phyloP scores from a whole-genome alignment of 2,113 vertebrate genomes.

The Panthera tigris region DNA sequence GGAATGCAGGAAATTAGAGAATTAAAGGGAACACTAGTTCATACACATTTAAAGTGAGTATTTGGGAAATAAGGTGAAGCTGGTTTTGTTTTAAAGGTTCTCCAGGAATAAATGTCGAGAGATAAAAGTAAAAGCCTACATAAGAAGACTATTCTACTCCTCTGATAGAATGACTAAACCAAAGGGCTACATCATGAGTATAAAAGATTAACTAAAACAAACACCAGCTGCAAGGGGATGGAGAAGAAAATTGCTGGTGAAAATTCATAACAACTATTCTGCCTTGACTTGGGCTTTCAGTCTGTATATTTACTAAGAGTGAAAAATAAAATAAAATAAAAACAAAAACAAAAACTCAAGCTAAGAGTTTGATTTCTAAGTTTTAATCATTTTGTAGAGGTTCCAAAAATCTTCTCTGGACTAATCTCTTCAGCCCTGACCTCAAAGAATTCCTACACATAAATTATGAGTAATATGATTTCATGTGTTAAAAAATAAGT shows the following conservation, averaged over 20 bases:
- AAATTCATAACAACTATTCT: not conserved
- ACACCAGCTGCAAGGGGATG: not conserved
- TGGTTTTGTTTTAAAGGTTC: not conserved
- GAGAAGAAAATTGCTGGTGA: not conserved
- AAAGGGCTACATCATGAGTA: not conserved
- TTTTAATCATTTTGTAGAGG: not conserved
- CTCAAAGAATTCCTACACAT: not conserved
- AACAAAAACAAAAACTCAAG: not conserved
- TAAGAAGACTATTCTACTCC: not conserved
- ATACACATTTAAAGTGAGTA: not conserved
- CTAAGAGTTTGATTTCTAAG: not conserved
- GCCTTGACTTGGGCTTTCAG: not conserved
- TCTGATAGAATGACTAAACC: not conserved
- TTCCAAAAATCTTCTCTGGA: not conserved
- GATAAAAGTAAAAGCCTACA: not conserved
- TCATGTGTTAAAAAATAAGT: not conserved
- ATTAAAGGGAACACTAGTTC: not conserved
- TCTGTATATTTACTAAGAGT: not conserved
- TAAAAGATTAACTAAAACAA: not conserved
- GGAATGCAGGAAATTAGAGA: not conserved
- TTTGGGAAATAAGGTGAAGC: not conserved
- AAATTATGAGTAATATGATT: not conserved
- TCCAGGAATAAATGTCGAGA: not conserved
- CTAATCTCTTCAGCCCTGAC: not conserved
- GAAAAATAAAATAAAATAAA: not conserved